These are phyloP conservation scores for Addax nasomaculatus DNA, from an alignment of 2,113 vertebrate genomes.

Conservation along the genomic window DNA sequence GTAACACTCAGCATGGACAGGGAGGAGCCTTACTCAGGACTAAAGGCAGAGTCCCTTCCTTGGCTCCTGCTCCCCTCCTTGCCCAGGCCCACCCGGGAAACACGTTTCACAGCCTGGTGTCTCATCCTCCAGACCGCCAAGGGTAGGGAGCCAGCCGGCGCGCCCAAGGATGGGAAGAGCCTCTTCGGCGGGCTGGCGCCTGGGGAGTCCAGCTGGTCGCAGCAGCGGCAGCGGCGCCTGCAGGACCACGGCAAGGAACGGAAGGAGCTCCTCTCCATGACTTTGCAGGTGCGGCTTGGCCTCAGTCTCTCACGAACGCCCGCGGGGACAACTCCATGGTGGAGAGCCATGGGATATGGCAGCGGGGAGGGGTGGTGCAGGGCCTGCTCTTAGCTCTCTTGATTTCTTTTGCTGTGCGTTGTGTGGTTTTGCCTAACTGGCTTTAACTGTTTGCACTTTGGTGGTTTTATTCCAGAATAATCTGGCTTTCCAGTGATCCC, in stretches of 20 bases:
- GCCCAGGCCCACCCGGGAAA: neutral
- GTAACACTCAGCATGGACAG: neutral
- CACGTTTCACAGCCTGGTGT: neutral
- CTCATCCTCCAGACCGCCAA: conserved; percentile 82
- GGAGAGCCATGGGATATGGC: fast-evolving
- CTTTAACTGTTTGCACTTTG: neutral
- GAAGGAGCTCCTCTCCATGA: conserved; percentile 91
- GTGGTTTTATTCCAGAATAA: neutral
- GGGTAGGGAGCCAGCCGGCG: conserved; percentile 81
- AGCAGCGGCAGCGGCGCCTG: conserved; percentile 87
- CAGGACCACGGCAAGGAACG: conserved; percentile 95
- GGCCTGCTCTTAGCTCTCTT: neutral
- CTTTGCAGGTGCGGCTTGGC: conserved; percentile 82
- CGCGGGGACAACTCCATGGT: fast-evolving
- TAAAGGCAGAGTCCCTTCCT: neutral
- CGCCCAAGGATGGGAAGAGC: conserved; percentile 84
- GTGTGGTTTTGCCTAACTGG: neutral
- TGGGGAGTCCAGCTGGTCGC: conserved; percentile 75
- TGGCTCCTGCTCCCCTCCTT: neutral
- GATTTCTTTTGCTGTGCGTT: too few relatives aligned
- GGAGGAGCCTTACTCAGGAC: neutral
- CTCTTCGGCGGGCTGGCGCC: conserved; percentile 66
- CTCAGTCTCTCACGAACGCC: neutral
- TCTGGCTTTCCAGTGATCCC: neutral
- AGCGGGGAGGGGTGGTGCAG: neutral